Conservation (phyloP, 2,888 invertebrate species). For the Melanotus villosus region DNA sequence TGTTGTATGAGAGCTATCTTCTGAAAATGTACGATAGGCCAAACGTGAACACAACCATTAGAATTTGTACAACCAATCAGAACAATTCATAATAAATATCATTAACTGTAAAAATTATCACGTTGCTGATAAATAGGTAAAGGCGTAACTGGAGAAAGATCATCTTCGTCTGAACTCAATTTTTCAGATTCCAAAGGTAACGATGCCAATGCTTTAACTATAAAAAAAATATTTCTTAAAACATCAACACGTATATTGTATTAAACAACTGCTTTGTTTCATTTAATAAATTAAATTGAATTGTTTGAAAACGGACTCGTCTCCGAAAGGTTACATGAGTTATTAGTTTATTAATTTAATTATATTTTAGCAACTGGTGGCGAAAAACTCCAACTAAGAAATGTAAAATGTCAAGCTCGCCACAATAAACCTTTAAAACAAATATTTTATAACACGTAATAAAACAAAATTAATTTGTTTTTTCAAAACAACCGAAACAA, state of each 20-base stretch:
- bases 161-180: constrained; percentile 77
- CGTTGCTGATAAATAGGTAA: constrained; percentile 89
- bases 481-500: too few species aligned
- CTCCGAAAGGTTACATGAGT: too few species aligned
- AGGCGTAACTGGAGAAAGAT: constrained; percentile 82
- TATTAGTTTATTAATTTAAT: too few species aligned
- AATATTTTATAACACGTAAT: too few species aligned
- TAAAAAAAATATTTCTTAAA: constrained; percentile 34
- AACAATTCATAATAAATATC: constrained; percentile 52
- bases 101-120: constrained; percentile 81
- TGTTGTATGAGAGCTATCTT: constrained; percentile 41
- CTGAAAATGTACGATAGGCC: constrained; percentile 57
- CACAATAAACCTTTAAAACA: constrained; percentile 37
- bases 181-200: constrained; percentile 73
- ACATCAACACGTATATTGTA: too few species aligned
- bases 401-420: too few species aligned
- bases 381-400: too few species aligned
- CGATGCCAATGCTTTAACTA: constrained; percentile 81
- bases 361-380: too few species aligned
- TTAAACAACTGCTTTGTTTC: too few species aligned
- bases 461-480: too few species aligned
- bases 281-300: too few species aligned
- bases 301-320: too few species aligned
- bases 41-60: constrained; percentile 61
- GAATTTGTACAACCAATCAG: constrained; percentile 61